Conservation (phyloP, 2,113 vertebrate genomes). For the Rhinopithecus roxellana region DNA sequence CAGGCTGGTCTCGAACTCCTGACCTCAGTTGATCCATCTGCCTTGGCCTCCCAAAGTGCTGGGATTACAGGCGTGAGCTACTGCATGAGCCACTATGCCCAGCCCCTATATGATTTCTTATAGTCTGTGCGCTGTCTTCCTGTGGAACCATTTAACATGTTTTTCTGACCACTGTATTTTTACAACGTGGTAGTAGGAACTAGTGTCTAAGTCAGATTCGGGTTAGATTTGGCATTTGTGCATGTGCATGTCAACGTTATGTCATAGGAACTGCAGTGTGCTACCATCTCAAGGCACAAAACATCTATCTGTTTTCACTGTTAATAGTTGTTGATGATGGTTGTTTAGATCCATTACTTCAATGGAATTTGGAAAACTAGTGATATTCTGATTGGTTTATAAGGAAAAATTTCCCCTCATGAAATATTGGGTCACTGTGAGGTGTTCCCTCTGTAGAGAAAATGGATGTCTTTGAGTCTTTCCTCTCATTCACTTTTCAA, state of each 20-base stretch:
- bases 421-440: neutral
- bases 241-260: neutral
- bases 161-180: neutral
- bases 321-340: neutral
- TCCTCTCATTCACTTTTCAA: neutral
- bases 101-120: neutral
- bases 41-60: no score
- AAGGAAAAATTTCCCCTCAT: neutral
- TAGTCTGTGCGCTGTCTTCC: neutral
- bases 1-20: no score
- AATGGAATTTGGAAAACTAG: neutral
- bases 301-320: neutral
- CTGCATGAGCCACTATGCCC: no score
- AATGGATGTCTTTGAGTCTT: neutral
- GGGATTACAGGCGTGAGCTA: no score
- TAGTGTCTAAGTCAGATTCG: neutral
- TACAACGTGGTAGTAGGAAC: neutral
- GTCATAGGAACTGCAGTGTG: neutral
- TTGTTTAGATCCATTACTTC: neutral
- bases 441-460: neutral
- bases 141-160: neutral
- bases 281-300: neutral
- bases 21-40: no score
- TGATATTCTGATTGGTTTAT: neutral
- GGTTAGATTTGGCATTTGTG: neutral